Evolutionary conservation across 1,140 invertebrate genomes (phyloP).

Genomic region (Papilio polytes): DNA sequence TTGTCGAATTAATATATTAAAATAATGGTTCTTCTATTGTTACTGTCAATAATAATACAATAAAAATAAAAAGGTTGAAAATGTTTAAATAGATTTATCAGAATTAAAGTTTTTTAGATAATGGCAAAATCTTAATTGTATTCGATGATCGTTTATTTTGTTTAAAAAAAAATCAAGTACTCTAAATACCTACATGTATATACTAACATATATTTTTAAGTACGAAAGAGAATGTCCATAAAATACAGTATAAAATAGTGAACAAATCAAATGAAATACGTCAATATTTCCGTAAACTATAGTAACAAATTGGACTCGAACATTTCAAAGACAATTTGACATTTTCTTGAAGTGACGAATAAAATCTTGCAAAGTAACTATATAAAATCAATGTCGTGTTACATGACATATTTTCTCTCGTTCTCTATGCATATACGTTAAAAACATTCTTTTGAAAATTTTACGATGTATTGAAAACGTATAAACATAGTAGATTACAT

Average conservation of each 20-base stretch:
- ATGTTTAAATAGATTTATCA: too few relatives aligned
- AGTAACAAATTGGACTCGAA: not conserved
- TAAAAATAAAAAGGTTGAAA: too few relatives aligned
- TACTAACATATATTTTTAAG: too few relatives aligned
- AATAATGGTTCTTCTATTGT: too few relatives aligned
- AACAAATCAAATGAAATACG: constrained; percentile 6
- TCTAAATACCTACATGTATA: too few relatives aligned
- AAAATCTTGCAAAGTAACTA: constrained; percentile 20
- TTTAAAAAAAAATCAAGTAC: too few relatives aligned
- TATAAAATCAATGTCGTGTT: constrained; percentile 5
- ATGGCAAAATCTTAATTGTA: too few relatives aligned
- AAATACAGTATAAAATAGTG: not conserved
- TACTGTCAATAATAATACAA: too few relatives aligned
- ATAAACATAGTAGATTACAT: too few relatives aligned
- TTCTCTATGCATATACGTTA: not conserved
- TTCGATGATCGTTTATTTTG: too few relatives aligned
- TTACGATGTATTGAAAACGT: not conserved
- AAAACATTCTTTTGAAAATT: not conserved
- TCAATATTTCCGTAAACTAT: not conserved
- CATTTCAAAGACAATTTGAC: constrained; percentile 16
- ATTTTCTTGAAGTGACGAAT: constrained; percentile 18
- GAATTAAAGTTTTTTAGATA: too few relatives aligned
- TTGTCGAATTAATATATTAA: too few relatives aligned
- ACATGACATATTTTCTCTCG: not conserved
- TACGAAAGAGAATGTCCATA: not conserved